Evolutionary conservation across 1,140 invertebrate species (phyloP), one percentile per base, ranked within the genome.

Genomic region (Bombus huntii): DNA sequence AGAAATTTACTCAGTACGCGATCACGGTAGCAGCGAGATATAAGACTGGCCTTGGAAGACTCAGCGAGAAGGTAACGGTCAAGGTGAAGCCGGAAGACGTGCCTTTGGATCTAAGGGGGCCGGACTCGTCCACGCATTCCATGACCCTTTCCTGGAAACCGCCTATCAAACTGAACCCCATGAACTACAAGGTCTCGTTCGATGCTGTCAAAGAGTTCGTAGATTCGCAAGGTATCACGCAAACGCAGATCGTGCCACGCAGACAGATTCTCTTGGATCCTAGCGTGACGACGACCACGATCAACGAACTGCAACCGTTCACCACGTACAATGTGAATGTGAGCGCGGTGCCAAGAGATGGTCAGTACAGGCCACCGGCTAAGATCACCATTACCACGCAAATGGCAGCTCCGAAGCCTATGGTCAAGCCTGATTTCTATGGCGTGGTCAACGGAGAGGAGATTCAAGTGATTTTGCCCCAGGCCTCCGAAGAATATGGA

Each of bases 401-500:
- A 95, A 99, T 99, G 98, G 98, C 98, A 1, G 98, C 98, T 1
- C 99, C 99, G 1, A 98, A 99, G 90, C 98, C 98, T 0, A 99
- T 99, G 98, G 98, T 98, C 0, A 98, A 98, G 92, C 99, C 99
- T 0, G 98, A 98, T 92, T 98, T 99, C 92, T 98, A 98, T 92
- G 98, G 98, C 5, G 98, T 98, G 72, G 97, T 98, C 37, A 97
- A 97, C 92, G 96, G 97, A 0, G 98, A 98, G 93, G 98, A 98
- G 94, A 98, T 99, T 86, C 97, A 97, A 76, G 98, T 99, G 28
- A 98, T 98, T 87, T 94, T 99, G 90, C 98, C 98, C 6, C 98
- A 98, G 96, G 99, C 99, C 0, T 99, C 98, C 0, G 99, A 99
- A 95, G 99, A 99, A 95, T 99, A 99, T 93, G 99, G 99, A n/a